These are phyloP conservation scores for Rhynchonycteris naso DNA, from an alignment of 2,797 vertebrate genomes.

Conservation along the genomic window DNA sequence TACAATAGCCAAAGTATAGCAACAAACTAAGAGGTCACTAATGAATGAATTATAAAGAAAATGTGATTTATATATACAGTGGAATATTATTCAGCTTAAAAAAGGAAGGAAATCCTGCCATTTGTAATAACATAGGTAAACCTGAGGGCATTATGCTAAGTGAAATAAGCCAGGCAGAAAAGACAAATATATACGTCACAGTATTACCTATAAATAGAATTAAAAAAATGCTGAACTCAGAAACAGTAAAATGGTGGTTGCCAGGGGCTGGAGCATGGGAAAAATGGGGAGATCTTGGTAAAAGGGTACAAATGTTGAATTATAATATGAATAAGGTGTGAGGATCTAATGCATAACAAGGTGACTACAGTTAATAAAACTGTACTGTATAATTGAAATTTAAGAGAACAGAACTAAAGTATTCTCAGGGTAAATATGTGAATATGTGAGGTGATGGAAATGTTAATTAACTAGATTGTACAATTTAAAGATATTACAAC, in stretches of 20 bases:
- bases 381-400: background rate
- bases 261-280: background rate
- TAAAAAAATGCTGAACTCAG: background rate
- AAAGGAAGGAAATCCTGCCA: background rate
- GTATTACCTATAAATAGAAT: background rate
- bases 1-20: background rate
- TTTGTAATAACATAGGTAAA: background rate
- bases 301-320: background rate
- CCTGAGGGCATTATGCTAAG: background rate
- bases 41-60: background rate
- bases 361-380: background rate
- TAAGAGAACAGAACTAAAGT: background rate
- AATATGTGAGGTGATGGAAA: background rate
- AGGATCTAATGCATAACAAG: background rate
- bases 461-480: background rate
- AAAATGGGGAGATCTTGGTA: background rate
- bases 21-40: background rate
- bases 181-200: background rate
- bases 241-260: background rate
- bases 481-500: background rate
- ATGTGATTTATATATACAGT: background rate
- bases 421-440: background rate
- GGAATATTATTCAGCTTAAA: background rate
- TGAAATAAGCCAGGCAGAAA: background rate
- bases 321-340: background rate